Evolutionary conservation across 2,888 invertebrate genomes (phyloP).

Genomic region (Brachynemurus nebulosus): DNA sequence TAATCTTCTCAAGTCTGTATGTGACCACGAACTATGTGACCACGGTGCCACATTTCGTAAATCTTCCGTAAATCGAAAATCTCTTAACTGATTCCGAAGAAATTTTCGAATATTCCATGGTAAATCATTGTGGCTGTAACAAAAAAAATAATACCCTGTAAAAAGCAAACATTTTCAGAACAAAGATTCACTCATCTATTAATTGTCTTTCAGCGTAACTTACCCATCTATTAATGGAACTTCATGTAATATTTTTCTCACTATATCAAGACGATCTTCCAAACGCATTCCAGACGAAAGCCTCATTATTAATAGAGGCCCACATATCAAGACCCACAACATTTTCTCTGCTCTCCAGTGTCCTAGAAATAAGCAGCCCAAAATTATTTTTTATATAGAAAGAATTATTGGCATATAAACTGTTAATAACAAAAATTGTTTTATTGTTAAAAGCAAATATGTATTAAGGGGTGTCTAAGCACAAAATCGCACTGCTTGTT

Average conservation of each 20-base stretch:
- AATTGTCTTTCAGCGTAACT: constrained; percentile 19
- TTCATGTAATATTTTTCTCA: constrained; percentile 46
- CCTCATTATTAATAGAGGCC: constrained; percentile 4
- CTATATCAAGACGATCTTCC: constrained; percentile 45
- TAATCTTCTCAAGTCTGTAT: constrained; percentile 60
- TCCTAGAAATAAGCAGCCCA: too few species aligned
- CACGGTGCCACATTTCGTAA: constrained; percentile 56
- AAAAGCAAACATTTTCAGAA: neutral
- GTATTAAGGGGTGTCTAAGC: too few species aligned
- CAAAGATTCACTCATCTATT: neutral
- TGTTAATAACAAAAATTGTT: too few species aligned
- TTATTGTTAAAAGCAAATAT: too few species aligned
- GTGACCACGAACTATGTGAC: constrained; percentile 63
- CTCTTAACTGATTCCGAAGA: constrained; percentile 50
- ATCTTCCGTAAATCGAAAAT: constrained; percentile 49
- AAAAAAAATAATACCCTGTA: neutral
- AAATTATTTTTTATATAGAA: too few species aligned
- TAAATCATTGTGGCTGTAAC: constrained; percentile 45
- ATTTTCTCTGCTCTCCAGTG: constrained; percentile 1
- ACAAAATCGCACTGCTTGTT: too few species aligned
- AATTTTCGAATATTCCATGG: constrained; percentile 64
- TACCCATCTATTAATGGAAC: constrained; percentile 54
- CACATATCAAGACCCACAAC: constrained; percentile 9
- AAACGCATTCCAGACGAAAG: constrained; percentile 29
- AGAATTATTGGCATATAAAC: too few species aligned